Conservation (phyloP, 2,113 vertebrate species). For the Colistium nudipinnis region DNA sequence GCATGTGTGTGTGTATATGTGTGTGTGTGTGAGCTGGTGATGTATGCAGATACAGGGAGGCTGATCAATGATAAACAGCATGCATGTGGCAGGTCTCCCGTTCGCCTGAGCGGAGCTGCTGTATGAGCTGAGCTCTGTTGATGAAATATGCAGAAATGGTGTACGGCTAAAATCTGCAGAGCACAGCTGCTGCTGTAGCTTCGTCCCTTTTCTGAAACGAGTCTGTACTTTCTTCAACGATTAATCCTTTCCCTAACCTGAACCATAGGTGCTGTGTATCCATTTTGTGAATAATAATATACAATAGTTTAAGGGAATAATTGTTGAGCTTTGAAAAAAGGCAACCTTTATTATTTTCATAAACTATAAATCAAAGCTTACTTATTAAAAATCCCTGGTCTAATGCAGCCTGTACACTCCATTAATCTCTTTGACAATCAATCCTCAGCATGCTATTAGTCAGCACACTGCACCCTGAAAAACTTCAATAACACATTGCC, state of each 20-base stretch:
- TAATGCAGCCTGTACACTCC: conserved; percentile 54
- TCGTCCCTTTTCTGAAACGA: neutral
- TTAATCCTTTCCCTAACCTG: neutral
- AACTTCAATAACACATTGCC: neutral
- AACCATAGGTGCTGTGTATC: too few relatives aligned
- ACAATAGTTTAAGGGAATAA: neutral
- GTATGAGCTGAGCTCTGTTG: conserved; percentile 9
- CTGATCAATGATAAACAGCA: conserved; percentile 15
- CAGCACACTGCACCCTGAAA: conserved; percentile 24
- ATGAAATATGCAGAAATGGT: conserved; percentile 20
- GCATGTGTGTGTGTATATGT: conserved; percentile 4
- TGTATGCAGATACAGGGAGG: conserved; percentile 1
- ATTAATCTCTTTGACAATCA: conserved; percentile 62
- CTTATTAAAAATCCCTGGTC: conserved; percentile 55
- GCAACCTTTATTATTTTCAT: conserved; percentile 54
- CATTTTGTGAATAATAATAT: too few relatives aligned
- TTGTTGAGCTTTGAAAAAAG: conserved; percentile 37
- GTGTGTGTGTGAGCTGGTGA: neutral
- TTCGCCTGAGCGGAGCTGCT: neutral
- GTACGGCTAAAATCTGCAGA: neutral
- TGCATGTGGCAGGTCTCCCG: neutral
- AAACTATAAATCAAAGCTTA: conserved; percentile 59
- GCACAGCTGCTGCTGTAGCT: neutral
- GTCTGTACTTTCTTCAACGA: neutral
- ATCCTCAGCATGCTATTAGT: conserved; percentile 54